phyloP scores from a whole-genome alignment of 1,140 invertebrate genomes.

The Drosophila dunni region DNA sequence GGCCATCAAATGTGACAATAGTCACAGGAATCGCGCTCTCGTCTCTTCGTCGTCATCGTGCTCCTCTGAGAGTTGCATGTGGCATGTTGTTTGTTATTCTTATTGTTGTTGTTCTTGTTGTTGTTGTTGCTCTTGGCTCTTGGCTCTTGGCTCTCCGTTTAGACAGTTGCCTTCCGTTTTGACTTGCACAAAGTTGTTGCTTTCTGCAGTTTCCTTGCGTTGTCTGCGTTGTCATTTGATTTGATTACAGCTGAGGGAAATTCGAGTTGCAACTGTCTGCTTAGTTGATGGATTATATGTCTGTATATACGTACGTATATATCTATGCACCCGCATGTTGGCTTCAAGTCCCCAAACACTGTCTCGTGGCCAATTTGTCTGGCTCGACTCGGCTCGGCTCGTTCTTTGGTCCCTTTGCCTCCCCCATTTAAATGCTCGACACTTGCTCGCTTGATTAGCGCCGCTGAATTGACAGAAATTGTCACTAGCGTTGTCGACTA shows the following conservation, averaged over 20 bases:
- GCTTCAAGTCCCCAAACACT: slow-evolving; percentile 42
- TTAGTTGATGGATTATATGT: slow-evolving; percentile 70
- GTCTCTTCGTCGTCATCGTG: slow-evolving; percentile 1
- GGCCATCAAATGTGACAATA: slow-evolving; percentile 77
- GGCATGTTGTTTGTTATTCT: slow-evolving; percentile 11
- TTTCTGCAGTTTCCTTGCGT: slow-evolving; percentile 31
- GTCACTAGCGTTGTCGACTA: slow-evolving; percentile 50
- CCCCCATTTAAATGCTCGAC: slow-evolving; percentile 60
- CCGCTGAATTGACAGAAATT: slow-evolving; percentile 80
- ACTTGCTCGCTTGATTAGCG: slow-evolving; percentile 78
- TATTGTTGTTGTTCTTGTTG: slow-evolving; percentile 17
- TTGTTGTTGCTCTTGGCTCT: slow-evolving; percentile 24
- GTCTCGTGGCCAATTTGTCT: slow-evolving; percentile 72
- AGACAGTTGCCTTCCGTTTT: slow-evolving; percentile 50
- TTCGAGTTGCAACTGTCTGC: slow-evolving; percentile 66
- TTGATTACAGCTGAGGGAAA: slow-evolving; percentile 69
- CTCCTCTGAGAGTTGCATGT: slow-evolving; percentile 40
- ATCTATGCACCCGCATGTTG: slow-evolving; percentile 65
- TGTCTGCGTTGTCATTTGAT: slow-evolving; percentile 76
- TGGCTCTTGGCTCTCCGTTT: slow-evolving; percentile 19
- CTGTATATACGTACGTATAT: slow-evolving; percentile 27
- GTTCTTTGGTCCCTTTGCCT: neutral
- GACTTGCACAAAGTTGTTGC: slow-evolving; percentile 46
- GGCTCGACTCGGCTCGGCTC: neutral
- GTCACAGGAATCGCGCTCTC: slow-evolving; percentile 25